Conservation (phyloP, 2,797 vertebrate genomes). For the Phylloscopus collybita region DNA sequence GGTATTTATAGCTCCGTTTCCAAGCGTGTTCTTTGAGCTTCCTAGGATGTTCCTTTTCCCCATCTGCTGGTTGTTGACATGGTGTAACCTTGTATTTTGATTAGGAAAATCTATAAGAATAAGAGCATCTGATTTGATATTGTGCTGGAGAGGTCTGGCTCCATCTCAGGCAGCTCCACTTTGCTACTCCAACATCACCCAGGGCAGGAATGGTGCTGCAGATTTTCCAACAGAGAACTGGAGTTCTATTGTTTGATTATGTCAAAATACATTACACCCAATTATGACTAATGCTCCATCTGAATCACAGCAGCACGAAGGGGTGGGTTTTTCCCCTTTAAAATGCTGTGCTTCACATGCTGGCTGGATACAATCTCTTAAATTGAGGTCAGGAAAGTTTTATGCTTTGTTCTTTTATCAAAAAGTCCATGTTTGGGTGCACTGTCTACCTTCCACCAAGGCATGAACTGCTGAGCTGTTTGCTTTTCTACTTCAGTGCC, state of each 20-base stretch:
- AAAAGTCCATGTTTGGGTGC: neutral
- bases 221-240: conserved; percentile 14
- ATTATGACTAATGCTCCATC: neutral
- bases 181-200: conserved; percentile 1
- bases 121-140: neutral
- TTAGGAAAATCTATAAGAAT: conserved; percentile 20
- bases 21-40: conserved; percentile 41
- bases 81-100: conserved; percentile 31
- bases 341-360: neutral
- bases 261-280: conserved; percentile 35
- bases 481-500: neutral
- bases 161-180: conserved; percentile 25
- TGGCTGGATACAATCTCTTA: neutral
- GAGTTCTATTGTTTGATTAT: conserved; percentile 5
- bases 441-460: neutral
- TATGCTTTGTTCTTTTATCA: neutral
- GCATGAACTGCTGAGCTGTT: neutral
- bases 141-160: conserved; percentile 31
- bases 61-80: conserved; percentile 64
- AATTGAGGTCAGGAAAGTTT: neutral
- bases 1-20: conserved; percentile 67
- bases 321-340: neutral
- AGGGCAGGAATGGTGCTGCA: conserved; percentile 25
- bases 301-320: conserved; percentile 37
- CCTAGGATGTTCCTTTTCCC: conserved; percentile 26